Base-by-base conservation (phyloP, 2,888 invertebrate species). In the Netelia fuscicornis region DNA sequence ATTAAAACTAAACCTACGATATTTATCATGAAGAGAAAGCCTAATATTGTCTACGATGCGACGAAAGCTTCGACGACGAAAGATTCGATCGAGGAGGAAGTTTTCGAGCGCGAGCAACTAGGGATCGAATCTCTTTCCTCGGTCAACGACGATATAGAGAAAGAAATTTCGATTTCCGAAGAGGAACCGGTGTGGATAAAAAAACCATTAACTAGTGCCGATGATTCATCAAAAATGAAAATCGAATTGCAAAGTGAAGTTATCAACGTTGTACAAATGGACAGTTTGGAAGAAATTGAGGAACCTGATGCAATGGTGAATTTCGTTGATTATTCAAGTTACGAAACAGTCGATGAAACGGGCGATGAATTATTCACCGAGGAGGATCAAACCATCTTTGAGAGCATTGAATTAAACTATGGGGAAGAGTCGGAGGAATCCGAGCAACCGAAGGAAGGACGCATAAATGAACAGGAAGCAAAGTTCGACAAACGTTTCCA, bases 1-100 rank as follows among this genome's bases (percentile, higher is more conserved):
- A 96, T 98, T 48, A 97, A 96, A 94, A 97, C 97, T 0, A 97
- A 97, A 92, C 97, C 98, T 1, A 96, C 97, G 70, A 95, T 98
- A 85, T 97, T 97, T 87, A 96, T 98, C 89, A 94, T 98, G 89
- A 96, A 96, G 93, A 95, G 96, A 89, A 96, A 95, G 91, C 94
- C 95, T 72, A 95, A 96, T 89, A 94, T 95, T 67, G 94, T 94
- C 83, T 94, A 95, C 88, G 95, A 95, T 83, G 90, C 94, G 92
- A 54, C 84, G 91, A 94, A 93, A 64, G 90, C 91, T 81, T 78
- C 65, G 54, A 30, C 70, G 9, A 56, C 10, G n/a, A 70, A 65
- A 6, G 71, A 56, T 1, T 30, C 23, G 3, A 13, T 9, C 30
- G 30, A 54, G 44, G 44, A 72, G 2, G 52, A 65, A 13, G 30